phyloP scores from a whole-genome alignment of 2,797 vertebrate genomes.

The Spondyliosoma cantharus region DNA sequence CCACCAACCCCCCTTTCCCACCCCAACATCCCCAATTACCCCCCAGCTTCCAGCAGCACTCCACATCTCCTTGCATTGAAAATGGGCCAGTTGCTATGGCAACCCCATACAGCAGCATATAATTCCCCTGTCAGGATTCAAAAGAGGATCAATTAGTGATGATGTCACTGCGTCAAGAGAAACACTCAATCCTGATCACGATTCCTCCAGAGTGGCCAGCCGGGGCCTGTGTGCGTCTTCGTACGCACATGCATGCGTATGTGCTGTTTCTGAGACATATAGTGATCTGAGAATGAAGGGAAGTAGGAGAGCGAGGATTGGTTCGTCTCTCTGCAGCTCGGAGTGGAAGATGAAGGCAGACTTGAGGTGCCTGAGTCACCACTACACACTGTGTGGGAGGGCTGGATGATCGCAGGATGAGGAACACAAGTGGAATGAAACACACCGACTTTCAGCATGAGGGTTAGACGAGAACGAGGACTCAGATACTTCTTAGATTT shows the following conservation, averaged over 20 bases:
- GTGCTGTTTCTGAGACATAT: neutral
- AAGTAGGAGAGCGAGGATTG: neutral
- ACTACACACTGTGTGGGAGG: conserved; percentile 63
- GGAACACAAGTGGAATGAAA: conserved; percentile 50
- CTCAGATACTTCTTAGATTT: conserved; percentile 1
- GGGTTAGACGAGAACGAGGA: conserved; percentile 11
- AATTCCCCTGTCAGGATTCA: conserved; percentile 63
- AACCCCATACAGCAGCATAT: conserved; percentile 74
- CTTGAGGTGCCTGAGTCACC: conserved; percentile 68
- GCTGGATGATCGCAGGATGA: conserved; percentile 51
- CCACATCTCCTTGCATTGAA: conserved; percentile 63
- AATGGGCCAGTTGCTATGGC: conserved; percentile 77
- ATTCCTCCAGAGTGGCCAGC: conserved; percentile 9
- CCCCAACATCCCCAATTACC: conserved; percentile 59
- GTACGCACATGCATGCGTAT: neutral
- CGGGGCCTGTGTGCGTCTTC: neutral
- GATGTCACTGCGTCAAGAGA: conserved; percentile 69
- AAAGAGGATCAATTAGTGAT: conserved; percentile 77
- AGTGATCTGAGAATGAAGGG: conserved; percentile 19
- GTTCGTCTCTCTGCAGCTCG: conserved; percentile 48
- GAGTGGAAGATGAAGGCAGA: conserved; percentile 57
- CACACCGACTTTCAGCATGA: conserved; percentile 33
- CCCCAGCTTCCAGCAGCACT: conserved; percentile 58
- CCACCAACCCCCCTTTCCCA: conserved; percentile 19
- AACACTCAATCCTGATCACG: conserved; percentile 50